phyloP scores from a whole-genome alignment of 2,797 vertebrate genomes.

The Arrhamphus sclerolepis region DNA sequence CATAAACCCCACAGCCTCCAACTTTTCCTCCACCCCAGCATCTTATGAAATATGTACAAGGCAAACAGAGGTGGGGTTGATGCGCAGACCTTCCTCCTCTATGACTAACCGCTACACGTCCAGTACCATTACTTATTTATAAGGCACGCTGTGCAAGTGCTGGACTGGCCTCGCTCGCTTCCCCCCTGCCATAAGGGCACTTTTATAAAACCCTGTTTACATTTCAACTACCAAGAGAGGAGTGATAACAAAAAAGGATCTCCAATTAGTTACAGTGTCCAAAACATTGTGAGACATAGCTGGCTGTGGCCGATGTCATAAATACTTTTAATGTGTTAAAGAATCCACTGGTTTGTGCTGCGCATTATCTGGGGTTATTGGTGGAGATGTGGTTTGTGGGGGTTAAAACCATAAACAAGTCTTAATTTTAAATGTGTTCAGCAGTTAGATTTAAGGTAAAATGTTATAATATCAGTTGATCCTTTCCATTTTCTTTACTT shows the following conservation, averaged over 20 bases:
- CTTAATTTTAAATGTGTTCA: too few species aligned
- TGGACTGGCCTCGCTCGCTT: conserved; percentile 80
- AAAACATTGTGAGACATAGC: conserved; percentile 57
- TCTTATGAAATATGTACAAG: conserved; percentile 87
- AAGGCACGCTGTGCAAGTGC: conserved; percentile 83
- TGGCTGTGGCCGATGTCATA: conserved; percentile 52
- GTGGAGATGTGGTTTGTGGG: too few species aligned
- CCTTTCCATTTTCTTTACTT: too few species aligned
- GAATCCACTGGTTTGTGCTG: conserved; percentile 47
- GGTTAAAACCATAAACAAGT: too few species aligned
- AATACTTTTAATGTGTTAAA: conserved; percentile 70
- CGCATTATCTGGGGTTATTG: background rate
- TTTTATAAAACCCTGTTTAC: conserved; percentile 84
- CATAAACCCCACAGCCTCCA: conserved; percentile 68
- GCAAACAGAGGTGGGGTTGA: conserved; percentile 87
- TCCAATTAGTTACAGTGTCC: conserved; percentile 80
- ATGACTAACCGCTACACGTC: conserved; percentile 85
- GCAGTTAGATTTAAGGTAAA: too few species aligned
- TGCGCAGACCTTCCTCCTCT: conserved; percentile 80
- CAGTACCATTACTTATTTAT: conserved; percentile 87
- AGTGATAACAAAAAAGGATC: conserved; percentile 76
- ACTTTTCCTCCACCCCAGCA: conserved; percentile 67
- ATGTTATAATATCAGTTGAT: too few species aligned
- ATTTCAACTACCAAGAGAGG: conserved; percentile 74
- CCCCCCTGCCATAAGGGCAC: conserved; percentile 78